Percentiles rank a stretch among this genome's conserved stretches.
Evolutionary conservation across 2,888 invertebrate genomes (phyloP).

Genomic region (Watsonalla cultraria): DNA sequence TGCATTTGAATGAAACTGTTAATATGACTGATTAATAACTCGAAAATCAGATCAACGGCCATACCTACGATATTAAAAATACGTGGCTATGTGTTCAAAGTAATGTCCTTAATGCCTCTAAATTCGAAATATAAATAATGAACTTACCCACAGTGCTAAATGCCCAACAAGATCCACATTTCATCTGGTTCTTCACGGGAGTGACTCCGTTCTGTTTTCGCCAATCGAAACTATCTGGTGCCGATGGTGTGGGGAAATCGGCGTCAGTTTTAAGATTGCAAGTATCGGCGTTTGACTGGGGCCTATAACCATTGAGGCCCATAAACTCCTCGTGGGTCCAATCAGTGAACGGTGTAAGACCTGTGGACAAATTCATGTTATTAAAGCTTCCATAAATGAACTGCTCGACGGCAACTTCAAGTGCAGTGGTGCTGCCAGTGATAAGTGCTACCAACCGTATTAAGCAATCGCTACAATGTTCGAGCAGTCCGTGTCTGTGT

Average conservation of each 20-base stretch:
- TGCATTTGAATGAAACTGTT: no score
- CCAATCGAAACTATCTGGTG: constrained; percentile 80
- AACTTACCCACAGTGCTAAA: constrained; percentile 26
- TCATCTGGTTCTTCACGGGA: constrained; percentile 86
- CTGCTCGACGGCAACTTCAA: no score
- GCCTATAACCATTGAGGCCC: background rate
- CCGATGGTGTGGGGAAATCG: constrained; percentile 8
- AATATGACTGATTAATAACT: no score
- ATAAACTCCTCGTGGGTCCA: background rate
- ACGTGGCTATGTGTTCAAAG: background rate
- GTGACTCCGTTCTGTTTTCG: constrained; percentile 86
- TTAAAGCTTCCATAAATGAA: no score
- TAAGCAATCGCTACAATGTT: no score
- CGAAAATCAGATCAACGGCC: no score
- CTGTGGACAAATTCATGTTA: background rate
- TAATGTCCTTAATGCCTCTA: no score
- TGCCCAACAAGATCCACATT: constrained; percentile 91
- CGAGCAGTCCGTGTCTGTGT: no score
- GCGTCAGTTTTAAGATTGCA: background rate
- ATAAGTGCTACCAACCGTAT: no score
- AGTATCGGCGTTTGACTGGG: background rate
- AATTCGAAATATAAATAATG: background rate
- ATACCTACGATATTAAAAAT: background rate
- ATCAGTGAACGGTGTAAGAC: background rate
- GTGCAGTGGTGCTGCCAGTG: no score